These are phyloP conservation scores for Drosophila melanosoma DNA, from an alignment of 2,888 invertebrate genomes.

Conservation along the genomic window DNA sequence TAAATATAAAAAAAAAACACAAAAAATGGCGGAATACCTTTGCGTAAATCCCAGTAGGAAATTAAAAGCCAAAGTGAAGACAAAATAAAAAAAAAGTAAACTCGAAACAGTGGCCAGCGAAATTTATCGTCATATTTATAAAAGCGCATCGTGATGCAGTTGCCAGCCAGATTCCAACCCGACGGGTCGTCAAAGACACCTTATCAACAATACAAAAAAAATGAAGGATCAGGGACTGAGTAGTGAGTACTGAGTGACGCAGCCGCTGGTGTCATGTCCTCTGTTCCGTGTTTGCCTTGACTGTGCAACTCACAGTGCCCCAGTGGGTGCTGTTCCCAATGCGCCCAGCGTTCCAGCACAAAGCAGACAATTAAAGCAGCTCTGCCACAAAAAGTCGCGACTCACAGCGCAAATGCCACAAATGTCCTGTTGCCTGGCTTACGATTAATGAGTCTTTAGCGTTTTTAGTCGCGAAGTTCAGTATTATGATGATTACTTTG, in stretches of 20 bases:
- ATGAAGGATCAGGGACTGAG: conserved; percentile 40
- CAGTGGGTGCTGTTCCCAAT: conserved; percentile 6
- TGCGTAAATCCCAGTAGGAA: conserved; percentile 78
- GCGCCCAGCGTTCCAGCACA: conserved; percentile 24
- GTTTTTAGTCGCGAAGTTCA: conserved; percentile 59
- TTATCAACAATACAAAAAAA: conserved; percentile 45
- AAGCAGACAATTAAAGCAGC: conserved; percentile 67
- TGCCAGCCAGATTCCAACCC: conserved; percentile 19
- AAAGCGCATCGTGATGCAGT: conserved; percentile 62
- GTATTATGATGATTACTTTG: conserved; percentile 71
- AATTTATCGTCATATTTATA: conserved; percentile 75
- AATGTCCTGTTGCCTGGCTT: conserved; percentile 59
- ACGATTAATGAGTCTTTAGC: conserved; percentile 82
- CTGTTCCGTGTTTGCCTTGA: conserved; percentile 41
- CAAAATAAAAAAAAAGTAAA: conserved; percentile 37
- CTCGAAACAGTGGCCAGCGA: conserved; percentile 46
- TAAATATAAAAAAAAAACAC: conserved; percentile 13
- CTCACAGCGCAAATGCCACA: conserved; percentile 50
- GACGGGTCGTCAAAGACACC: conserved; percentile 56
- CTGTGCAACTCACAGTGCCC: conserved; percentile 8
- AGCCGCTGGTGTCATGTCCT: conserved; percentile 61
- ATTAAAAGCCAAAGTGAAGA: conserved; percentile 79
- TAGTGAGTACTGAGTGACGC: conserved; percentile 59
- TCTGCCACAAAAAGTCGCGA: conserved; percentile 66
- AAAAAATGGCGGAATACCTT: conserved; percentile 57